phyloP scores from a whole-genome alignment of 1,140 invertebrate genomes.

The Camponotus pennsylvanicus region DNA sequence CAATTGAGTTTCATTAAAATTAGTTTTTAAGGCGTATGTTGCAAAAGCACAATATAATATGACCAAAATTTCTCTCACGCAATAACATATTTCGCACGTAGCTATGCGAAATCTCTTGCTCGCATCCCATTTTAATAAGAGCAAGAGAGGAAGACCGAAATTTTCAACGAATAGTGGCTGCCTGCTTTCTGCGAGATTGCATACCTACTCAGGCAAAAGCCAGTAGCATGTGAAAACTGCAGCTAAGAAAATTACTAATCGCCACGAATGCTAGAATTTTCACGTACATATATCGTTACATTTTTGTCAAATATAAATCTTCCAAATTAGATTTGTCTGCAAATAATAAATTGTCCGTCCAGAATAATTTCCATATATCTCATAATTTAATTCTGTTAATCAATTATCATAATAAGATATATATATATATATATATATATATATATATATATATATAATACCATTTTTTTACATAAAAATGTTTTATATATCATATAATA shows the following conservation, averaged over 20 bases:
- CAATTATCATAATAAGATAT: neutral
- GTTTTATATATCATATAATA: neutral
- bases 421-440: no score
- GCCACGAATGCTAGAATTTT: conserved; percentile 33
- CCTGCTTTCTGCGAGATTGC: conserved; percentile 60
- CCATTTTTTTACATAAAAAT: neutral
- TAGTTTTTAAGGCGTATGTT: neutral
- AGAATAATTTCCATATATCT: conserved; percentile 8
- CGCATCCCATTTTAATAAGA: conserved; percentile 61
- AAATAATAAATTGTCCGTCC: conserved; percentile 2
- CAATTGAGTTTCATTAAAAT: conserved; percentile 29
- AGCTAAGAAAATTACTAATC: conserved; percentile 62
- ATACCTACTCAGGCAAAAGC: conserved; percentile 53
- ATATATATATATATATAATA: no score
- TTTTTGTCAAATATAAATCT: neutral
- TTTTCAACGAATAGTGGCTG: conserved; percentile 50
- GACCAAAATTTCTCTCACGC: conserved; percentile 55
- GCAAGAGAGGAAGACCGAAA: conserved; percentile 42
- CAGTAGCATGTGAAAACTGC: conserved; percentile 48
- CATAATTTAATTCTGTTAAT: conserved; percentile 17
- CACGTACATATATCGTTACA: neutral
- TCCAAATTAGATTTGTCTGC: conserved; percentile 12
- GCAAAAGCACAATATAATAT: conserved; percentile 43
- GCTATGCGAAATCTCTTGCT: conserved; percentile 57
- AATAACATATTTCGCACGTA: conserved; percentile 48